Base-by-base conservation (phyloP, 2,797 vertebrate genomes). In the Lithobates pipiens region DNA sequence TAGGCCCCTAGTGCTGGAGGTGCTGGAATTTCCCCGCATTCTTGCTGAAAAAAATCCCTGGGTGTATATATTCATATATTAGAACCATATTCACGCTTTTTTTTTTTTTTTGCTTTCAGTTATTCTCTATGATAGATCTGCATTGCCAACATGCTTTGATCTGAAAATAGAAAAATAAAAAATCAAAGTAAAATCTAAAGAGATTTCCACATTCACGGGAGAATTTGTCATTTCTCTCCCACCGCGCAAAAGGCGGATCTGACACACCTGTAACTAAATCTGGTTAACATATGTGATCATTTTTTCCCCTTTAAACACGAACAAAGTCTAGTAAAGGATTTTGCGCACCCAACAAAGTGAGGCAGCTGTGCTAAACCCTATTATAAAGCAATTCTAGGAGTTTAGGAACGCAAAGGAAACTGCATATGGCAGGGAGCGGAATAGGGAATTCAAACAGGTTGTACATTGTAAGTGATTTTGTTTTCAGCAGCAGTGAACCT, bases 361-460 rank as follows among this genome's bases (percentile, higher is more conserved):
- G 89, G 89, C 91, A 92, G 88, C 89, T 92, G 91, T n/a, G 90
- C 74, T 89, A 36, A 75, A 79, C 82, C 18, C 81, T 76, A 84
- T 85, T 91, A 88, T 1, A 89, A 90, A 89, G 88, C 42, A 36
- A 90, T 88, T 90, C 90, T 84, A 72, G 75, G 80, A 81, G 87
- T 92, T 89, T 91, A 83, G 74, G 85, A 87, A 71, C 85, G 85
- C 88, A 69, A 65, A 89, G 86, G 89, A 91, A 91, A 89, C 71
- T 88, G 88, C 76, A 88, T 90, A 88, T 57, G 72, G 76, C 67
- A 88, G 63, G 82, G 88, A 10, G 63, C 32, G 29, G 80, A 86
- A 87, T 83, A 85, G 86, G 88, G 89, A 91, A 90, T 89, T 89
- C 81, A 84, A 90, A 90, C 90, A 93, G 91, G 90, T 86, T 90